Conservation (phyloP, 2,797 vertebrate genomes). For the Poeciliopsis gracilis region DNA sequence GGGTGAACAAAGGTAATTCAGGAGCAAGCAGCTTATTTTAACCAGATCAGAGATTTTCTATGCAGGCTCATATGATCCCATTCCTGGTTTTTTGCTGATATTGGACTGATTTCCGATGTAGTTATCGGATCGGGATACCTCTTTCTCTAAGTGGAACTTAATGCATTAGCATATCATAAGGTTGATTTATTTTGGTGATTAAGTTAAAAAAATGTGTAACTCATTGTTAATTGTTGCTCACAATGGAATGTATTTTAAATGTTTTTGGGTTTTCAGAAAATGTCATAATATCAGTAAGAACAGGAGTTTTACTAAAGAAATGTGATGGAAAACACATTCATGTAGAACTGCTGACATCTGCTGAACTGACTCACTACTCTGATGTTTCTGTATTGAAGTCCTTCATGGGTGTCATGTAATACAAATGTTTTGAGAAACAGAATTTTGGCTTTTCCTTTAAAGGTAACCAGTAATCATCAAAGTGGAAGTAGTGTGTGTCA, state of each 20-base stretch:
- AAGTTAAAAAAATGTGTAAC: not conserved
- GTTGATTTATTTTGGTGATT: not conserved
- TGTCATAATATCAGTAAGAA: not conserved
- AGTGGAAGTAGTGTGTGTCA: not conserved
- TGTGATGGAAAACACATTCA: not conserved
- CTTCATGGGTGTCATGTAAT: not conserved
- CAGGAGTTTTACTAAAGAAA: not conserved
- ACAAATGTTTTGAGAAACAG: not conserved
- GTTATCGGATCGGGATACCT: too few species aligned
- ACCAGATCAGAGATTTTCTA: too few species aligned
- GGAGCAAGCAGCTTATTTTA: not conserved
- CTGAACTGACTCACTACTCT: not conserved
- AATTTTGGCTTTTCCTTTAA: not conserved
- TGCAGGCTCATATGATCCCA: too few species aligned
- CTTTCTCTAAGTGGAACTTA: too few species aligned
- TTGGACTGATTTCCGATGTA: too few species aligned
- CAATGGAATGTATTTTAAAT: not conserved
- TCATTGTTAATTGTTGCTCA: not conserved
- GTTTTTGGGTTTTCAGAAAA: not conserved
- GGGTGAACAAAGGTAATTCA: constrained; percentile 56
- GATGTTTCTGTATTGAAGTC: not conserved
- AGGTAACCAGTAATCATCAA: not conserved
- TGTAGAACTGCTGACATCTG: not conserved
- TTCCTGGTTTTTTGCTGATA: too few species aligned
- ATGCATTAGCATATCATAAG: not conserved